Conservation (phyloP, 1,140 invertebrate species). For the Eumeta japonica region DNA sequence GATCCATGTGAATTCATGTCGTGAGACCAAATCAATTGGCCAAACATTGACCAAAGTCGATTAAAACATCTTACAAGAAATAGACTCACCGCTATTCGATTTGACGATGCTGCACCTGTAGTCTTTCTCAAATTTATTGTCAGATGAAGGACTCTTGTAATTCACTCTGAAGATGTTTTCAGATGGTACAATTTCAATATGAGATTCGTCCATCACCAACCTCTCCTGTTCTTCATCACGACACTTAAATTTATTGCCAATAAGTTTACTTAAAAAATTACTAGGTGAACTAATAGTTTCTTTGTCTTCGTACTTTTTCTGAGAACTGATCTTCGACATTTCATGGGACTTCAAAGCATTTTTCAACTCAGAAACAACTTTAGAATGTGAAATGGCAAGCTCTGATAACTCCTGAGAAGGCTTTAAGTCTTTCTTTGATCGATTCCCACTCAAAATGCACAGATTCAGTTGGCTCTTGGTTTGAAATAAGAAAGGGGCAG, state of each 20-base stretch:
- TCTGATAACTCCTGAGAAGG: constrained; percentile 39
- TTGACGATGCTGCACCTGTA: constrained; percentile 43
- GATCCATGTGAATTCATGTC: too few relatives aligned
- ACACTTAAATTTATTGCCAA: constrained; percentile 43
- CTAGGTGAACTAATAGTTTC: constrained; percentile 26
- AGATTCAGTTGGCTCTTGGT: constrained; percentile 76
- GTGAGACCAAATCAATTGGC: too few relatives aligned
- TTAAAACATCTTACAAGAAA: too few relatives aligned
- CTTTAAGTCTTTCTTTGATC: constrained; percentile 23
- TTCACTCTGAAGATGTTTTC: constrained; percentile 54
- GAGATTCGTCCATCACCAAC: constrained; percentile 26
- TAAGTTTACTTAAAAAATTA: constrained; percentile 50
- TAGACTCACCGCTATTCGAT: constrained; percentile 40
- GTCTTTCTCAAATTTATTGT: constrained; percentile 35
- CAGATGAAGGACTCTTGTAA: constrained; percentile 39
- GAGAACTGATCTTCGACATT: constrained; percentile 23
- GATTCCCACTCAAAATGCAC: constrained; percentile 48
- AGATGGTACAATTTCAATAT: constrained; percentile 46
- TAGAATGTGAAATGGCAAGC: constrained; percentile 46
- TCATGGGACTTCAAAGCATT: constrained; percentile 51
- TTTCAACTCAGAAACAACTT: constrained; percentile 51
- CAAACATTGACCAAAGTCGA: too few relatives aligned
- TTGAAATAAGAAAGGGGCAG: constrained; percentile 76
- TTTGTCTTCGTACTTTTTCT: constrained; percentile 25
- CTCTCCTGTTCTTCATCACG: constrained; percentile 48